Base-by-base conservation (phyloP, 2,113 vertebrate genomes). In the Heterochromis multidens region DNA sequence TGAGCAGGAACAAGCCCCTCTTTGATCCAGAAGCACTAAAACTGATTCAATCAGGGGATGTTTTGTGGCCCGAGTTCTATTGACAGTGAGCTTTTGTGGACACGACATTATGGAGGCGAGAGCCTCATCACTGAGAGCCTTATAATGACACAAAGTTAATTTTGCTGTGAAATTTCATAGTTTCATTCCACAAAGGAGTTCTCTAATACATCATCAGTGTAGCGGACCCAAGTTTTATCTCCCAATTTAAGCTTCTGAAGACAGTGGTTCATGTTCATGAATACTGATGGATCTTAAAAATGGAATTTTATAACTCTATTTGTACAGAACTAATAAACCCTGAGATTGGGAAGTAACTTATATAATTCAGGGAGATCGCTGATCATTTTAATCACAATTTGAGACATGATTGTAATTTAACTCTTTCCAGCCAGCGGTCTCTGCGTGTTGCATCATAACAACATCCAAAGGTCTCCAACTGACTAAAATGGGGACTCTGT, bases 251-350 rank as follows among this genome's bases (percentile, higher is more conserved):
- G 91, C 89, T 84, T 84, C 77, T 83, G 85, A 82, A 60, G 87
- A 85, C 57, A 83, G 61, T 6, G 19, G 49, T 31, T 81, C 91
- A 74, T 91, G 93, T 91, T 84, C 88, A 86, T 91, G 93, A 92
- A 93, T 93, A 92, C 94, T 91, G 92, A 93, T 93, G 70, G 60
- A 88, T 79, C 57, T 88, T 91, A 58, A 81, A 67, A 70, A 90
- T 90, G 43, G 35, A 82, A 80, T 79, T 91, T 88, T 58, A 67
- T 61, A 74, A 91, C 81, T 62, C 63, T 83, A 37, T 92, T 91
- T 88, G 77, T 65, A 56, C 23, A 7, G 60, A 83, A 43, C 63
- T 89, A 81, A 90, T 88, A 61, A 59, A 87, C 82, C 77, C 79
- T 62, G 82, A 80, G 84, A 62, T 67, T 27, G 59, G 74, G 13